Evolutionary conservation across 2,797 vertebrate genomes (phyloP), one percentile per base, ranked within the genome.

Genomic region (Xenentodon cancila): DNA sequence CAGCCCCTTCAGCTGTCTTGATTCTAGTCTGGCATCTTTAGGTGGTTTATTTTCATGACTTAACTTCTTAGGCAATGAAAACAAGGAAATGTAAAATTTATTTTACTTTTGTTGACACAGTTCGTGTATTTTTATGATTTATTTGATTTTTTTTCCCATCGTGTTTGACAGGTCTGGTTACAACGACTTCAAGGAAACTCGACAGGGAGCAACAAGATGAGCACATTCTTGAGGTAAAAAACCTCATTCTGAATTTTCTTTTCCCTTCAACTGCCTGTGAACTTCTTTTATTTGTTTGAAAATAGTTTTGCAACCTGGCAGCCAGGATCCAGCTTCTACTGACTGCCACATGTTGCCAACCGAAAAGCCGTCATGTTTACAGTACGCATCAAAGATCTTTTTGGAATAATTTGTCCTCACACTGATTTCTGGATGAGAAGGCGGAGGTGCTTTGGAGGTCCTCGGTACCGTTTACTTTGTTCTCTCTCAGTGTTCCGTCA

Each of bases 131-230:
- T 27, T 3, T 57, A 0, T 45, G 1, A 40, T 43, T 71, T 21
- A 77, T 57, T 16, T 17, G 8, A 8, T 59, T 20, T 2, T 61
- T 43, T 7, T 21, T 19, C n/a, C n/a, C 25, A 40, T 65, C 82
- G 50, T 79, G 30, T 74, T 19, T 27, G 17, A 12, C 89, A 99
- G 98, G 98, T 74, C 91, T 98, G 61, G 95, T 99, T 80, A 94
- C 94, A 53, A 99, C 98, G 3, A 99, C 98, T 4, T 96, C 98
- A 50, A 96, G 97, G 77, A 98, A 90, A 82, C 91, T 99, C 71
- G 98, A 99, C 89, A 87, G 97, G 64, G 98, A 99, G 61, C 97
- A 99, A 68, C 98, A 99, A 54, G 94, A 88, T 8, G 98, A 99
- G 62, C 98, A 99, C 85, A 95, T 98, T 89, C 87, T 99, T 22